Conservation (phyloP, 2,797 vertebrate species). For the Anguilla obscura region DNA sequence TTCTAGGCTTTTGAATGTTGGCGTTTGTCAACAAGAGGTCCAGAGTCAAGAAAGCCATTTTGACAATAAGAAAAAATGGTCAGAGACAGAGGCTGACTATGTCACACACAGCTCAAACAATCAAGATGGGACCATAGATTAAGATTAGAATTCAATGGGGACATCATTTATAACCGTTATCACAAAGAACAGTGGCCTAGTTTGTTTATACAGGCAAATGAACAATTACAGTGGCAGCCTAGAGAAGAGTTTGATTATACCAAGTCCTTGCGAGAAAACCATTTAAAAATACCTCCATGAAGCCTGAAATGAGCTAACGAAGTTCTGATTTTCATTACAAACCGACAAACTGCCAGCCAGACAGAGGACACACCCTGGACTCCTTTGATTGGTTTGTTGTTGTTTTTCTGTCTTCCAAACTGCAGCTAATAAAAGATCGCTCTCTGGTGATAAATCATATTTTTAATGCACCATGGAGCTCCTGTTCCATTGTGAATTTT, state of each 20-base stretch:
- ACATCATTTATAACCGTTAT: not conserved
- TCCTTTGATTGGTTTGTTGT: conserved; percentile 10
- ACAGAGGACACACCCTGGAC: not conserved
- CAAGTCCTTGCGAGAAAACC: not conserved
- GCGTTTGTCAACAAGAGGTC: no score
- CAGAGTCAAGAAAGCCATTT: no score
- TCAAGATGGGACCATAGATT: not conserved
- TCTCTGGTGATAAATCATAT: not conserved
- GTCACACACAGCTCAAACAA: not conserved
- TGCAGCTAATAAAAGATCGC: not conserved
- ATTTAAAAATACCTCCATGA: not conserved
- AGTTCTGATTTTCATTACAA: not conserved
- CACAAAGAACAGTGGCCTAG: not conserved
- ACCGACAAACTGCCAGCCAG: not conserved
- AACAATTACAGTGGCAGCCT: not conserved
- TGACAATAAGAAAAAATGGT: no score
- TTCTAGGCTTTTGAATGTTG: no score
- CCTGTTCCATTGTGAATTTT: not conserved
- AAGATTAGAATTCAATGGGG: not conserved
- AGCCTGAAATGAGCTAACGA: not conserved
- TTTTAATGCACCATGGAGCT: conserved; percentile 4
- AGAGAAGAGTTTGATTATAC: not conserved
- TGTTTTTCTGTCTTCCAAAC: not conserved
- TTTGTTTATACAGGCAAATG: not conserved
- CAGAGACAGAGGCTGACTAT: not conserved